A percentile compares a stretch with the other conserved stretches of the same genome.
Evolutionary conservation across 2,888 invertebrate genomes (phyloP).

Genomic region (Rotaria magnacalcarata): DNA sequence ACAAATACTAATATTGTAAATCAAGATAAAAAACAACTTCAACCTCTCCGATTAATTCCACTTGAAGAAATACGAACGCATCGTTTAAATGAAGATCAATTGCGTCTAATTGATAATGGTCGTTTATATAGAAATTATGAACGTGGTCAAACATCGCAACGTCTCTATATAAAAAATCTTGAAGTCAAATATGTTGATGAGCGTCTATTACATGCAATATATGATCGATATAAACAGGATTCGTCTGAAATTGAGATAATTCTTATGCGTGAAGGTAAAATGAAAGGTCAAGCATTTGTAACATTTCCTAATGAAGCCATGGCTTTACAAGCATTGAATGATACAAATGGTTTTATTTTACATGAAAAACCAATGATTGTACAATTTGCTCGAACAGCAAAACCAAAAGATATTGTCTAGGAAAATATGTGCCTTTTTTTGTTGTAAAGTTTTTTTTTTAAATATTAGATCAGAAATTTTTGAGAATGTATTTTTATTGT

Average conservation of each 20-base stretch:
- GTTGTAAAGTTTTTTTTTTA: neutral
- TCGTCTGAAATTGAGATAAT: constrained; percentile 66
- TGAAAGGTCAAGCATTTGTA: constrained; percentile 92
- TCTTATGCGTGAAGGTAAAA: constrained; percentile 85
- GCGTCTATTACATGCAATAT: constrained; percentile 72
- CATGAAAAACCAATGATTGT: constrained; percentile 86
- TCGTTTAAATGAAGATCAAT: constrained; percentile 61
- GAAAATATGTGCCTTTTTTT: neutral
- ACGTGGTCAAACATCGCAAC: constrained; percentile 64
- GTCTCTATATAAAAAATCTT: constrained; percentile 86
- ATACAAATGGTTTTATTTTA: constrained; percentile 80
- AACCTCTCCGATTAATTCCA: neutral
- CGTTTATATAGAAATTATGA: constrained; percentile 81
- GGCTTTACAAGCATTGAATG: constrained; percentile 72
- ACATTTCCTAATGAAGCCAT: constrained; percentile 70
- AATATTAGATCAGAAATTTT: neutral
- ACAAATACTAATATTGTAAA: neutral
- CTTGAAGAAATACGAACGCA: constrained; percentile 66
- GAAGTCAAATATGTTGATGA: constrained; percentile 71
- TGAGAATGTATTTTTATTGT: neutral
- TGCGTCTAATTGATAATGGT: constrained; percentile 65
- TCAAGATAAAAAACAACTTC: neutral
- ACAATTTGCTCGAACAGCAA: constrained; percentile 69
- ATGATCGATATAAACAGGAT: constrained; percentile 65
- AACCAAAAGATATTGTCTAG: constrained; percentile 47